Conservation (phyloP, 2,888 invertebrate species). For the Troglohyphantes excavatus region DNA sequence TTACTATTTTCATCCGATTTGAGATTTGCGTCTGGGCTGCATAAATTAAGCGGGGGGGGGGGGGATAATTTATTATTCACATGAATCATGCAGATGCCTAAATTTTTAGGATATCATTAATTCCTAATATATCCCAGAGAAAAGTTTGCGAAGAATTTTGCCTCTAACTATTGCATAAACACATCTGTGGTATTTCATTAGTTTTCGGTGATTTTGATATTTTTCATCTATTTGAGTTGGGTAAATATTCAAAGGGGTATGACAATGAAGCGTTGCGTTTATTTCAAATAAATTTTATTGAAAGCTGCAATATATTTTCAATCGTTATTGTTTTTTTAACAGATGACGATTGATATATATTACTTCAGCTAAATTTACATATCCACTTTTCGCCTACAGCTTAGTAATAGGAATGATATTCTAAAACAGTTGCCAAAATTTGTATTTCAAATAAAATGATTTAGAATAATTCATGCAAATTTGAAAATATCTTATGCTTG, state of each 20-base stretch:
- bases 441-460: no score
- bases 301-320: no score
- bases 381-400: no score
- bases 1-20: conserved; percentile 30
- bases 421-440: no score
- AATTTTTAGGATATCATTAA: conserved; percentile 41
- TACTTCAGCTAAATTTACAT: no score
- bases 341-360: no score
- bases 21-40: conserved; percentile 30
- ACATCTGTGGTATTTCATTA: not conserved
- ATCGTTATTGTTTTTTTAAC: no score
- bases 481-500: no score
- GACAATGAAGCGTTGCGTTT: no score
- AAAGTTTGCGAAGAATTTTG: not conserved
- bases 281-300: no score
- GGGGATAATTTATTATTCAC: conserved; percentile 47
- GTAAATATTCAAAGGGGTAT: not conserved
- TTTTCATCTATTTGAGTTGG: not conserved
- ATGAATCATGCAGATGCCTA: conserved; percentile 27
- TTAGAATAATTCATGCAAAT: no score
- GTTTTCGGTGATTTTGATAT: not conserved
- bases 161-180: not conserved
- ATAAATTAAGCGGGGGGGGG: conserved; percentile 47
- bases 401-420: no score
- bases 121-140: conserved; percentile 8